Conservation (phyloP, 2,888 invertebrate genomes). For the Pammene fasciana region DNA sequence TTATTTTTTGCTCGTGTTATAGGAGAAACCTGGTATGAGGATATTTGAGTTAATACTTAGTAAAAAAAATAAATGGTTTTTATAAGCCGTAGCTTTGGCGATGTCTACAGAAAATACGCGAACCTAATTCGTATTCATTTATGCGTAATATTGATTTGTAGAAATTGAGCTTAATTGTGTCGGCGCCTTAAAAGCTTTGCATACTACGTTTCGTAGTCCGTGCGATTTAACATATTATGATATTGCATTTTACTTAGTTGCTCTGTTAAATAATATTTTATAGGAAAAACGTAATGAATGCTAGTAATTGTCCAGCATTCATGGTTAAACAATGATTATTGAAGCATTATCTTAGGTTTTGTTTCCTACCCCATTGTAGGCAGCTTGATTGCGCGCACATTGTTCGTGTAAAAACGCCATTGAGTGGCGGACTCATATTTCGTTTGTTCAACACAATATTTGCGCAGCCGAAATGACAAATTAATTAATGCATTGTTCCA, state of each 20-base stretch:
- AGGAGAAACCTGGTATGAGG: too few relatives aligned
- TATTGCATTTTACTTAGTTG: background rate
- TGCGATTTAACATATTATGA: background rate
- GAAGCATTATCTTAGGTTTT: conserved; percentile 22
- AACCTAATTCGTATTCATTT: too few relatives aligned
- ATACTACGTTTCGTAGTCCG: too few relatives aligned
- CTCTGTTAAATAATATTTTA: background rate
- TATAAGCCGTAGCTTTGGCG: too few relatives aligned
- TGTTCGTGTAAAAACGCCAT: conserved; percentile 51
- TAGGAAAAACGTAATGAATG: background rate
- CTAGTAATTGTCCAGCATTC: conserved; percentile 29
- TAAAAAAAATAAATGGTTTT: too few relatives aligned
- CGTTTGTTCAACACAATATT: conserved; percentile 58
- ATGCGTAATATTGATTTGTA: too few relatives aligned
- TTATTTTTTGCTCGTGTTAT: too few relatives aligned
- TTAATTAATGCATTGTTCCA: conserved; percentile 65
- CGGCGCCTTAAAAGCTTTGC: too few relatives aligned
- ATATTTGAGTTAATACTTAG: too few relatives aligned
- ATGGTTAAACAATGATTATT: conserved; percentile 27
- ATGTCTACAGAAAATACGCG: too few relatives aligned
- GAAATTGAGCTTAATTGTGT: too few relatives aligned
- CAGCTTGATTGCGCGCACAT: conserved; percentile 48
- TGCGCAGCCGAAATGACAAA: conserved; percentile 58
- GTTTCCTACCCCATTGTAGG: conserved; percentile 28
- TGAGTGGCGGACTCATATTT: conserved; percentile 62